These are phyloP conservation scores for Ophthalmolycus amberensis DNA, from an alignment of 2,113 vertebrate genomes.

Conservation along the genomic window DNA sequence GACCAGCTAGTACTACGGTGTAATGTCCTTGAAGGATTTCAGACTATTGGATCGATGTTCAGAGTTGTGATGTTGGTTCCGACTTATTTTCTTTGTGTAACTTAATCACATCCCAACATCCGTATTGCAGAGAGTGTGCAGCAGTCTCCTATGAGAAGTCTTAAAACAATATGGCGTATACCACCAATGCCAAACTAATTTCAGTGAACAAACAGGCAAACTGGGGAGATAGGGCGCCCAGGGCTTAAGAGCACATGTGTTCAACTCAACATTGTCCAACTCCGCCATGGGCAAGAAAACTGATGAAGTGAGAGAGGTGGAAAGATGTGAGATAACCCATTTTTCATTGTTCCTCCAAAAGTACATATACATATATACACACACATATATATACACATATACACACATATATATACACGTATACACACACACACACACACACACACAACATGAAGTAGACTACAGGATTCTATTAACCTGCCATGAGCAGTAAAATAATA, in stretches of 20 bases:
- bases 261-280: slow-evolving; percentile 47
- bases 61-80: neutral
- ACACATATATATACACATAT: too few relatives aligned
- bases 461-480: slow-evolving; percentile 2
- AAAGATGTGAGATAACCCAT: slow-evolving; percentile 3
- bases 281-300: slow-evolving; percentile 25
- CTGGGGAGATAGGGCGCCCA: slow-evolving; percentile 29
- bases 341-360: slow-evolving; percentile 10
- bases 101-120: slow-evolving; percentile 11
- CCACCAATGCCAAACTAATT: slow-evolving; percentile 47
- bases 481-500: slow-evolving; percentile 16
- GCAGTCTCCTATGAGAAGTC: slow-evolving; percentile 16
- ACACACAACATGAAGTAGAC: neutral
- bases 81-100: slow-evolving; percentile 14
- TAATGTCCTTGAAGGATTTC: neutral
- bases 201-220: slow-evolving; percentile 58
- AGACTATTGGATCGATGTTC: neutral
- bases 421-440: neutral
- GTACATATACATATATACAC: too few relatives aligned
- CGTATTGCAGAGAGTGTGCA: slow-evolving; percentile 5
- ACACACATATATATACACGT: too few relatives aligned
- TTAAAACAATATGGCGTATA: slow-evolving; percentile 38
- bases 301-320: slow-evolving; percentile 41
- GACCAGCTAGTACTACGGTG: neutral
- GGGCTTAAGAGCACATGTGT: slow-evolving; percentile 66